Evolutionary conservation across 2,113 vertebrate genomes (phyloP), one percentile per base, ranked within the genome.

Genomic region (Ibidorhyncha struthersii): DNA sequence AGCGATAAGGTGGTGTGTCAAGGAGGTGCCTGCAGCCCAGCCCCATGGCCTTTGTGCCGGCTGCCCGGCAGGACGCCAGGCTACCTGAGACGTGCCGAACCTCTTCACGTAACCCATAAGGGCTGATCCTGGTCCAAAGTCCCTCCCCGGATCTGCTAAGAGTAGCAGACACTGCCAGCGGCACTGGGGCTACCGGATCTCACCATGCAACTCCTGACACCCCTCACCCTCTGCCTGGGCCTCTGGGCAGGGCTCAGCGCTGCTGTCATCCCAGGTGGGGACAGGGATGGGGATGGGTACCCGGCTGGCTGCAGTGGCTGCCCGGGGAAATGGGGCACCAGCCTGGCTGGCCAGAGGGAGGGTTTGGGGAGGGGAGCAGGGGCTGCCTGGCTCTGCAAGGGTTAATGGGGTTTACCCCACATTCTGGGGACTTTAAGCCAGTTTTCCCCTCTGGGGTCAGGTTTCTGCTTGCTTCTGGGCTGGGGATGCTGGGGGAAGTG

Each of bases 261-360:
- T 2, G 71, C 92, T 40, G 3, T 11, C 66, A 91, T 95, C 36
- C 96, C 93, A 96, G 96, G 96, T 96, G 82, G 61, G 93, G 25
- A 90, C n/a, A 59, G n/a, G 73, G 66, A 29, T 34, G 23, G 81
- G 78, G 47, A 56, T 0, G 3, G 62, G 74, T 38, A 13, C 19
- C 38, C 0, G 0, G 61, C 62, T 83, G 80, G 62, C 62, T 80
- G 49, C 4, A 5, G 43, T 3, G 21, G 80, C 49, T 76, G 52
- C 43, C 47, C 1, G 0, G n/a, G 67, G 62, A n/a, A 53, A 12
- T 9, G 41, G 49, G 49, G 23, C 45, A 53, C 12, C 67, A 43
- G 27, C 20, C 69, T 91, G 67, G 20, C 56, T 73, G 62, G 23
- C 17, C 72, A 19, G 27, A 38, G 25, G 30, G 63, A 86, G 38